These are phyloP conservation scores for Saccopteryx leptura DNA, from an alignment of 2,113 vertebrate genomes.

Conservation along the genomic window DNA sequence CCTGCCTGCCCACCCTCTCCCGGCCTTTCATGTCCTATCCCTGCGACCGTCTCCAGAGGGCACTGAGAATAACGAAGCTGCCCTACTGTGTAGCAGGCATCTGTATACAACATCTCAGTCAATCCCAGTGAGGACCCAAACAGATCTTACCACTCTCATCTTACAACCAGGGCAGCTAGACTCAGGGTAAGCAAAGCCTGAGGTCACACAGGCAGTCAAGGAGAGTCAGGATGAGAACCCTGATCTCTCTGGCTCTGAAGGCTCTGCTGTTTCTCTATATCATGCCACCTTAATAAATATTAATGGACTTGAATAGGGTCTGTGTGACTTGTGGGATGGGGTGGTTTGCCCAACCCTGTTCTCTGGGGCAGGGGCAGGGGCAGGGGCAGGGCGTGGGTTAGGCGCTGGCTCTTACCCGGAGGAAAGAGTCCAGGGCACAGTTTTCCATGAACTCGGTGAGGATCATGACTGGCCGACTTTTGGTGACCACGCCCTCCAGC, in stretches of 20 bases:
- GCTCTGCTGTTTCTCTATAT: background rate
- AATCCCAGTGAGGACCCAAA: background rate
- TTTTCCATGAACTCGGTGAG: constrained; percentile 99
- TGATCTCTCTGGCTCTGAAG: background rate
- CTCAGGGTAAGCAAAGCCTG: background rate
- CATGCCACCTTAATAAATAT: background rate
- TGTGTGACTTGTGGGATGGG: background rate
- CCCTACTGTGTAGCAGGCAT: background rate
- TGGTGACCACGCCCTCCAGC: constrained; percentile 98
- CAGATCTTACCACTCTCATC: background rate
- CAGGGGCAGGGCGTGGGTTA: background rate
- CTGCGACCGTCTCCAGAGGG: background rate
- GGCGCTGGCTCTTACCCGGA: constrained; percentile 91
- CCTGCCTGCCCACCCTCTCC: background rate
- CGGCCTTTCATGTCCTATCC: background rate
- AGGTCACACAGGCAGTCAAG: background rate
- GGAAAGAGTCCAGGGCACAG: constrained; percentile 97
- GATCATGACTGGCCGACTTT: constrained; percentile 99
- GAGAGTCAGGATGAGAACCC: background rate
- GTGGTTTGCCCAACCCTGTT: background rate
- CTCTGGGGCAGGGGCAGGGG: background rate
- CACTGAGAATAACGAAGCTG: background rate
- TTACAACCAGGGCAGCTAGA: background rate
- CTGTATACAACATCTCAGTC: background rate
- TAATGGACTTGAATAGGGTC: background rate